phyloP scores from a whole-genome alignment of 2,113 vertebrate genomes.

The Cyprinodon variegatus region DNA sequence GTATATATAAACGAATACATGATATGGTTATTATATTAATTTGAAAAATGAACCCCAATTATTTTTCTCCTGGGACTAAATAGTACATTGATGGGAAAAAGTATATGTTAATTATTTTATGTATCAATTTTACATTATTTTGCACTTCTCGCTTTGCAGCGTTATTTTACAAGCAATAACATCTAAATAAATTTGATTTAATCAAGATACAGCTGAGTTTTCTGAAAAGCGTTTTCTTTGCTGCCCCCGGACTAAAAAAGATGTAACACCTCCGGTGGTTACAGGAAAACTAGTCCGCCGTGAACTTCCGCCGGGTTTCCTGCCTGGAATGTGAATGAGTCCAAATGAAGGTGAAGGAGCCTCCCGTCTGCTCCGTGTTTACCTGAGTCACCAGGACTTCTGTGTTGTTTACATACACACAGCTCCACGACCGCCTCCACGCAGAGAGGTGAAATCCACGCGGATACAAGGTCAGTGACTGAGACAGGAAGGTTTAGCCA shows the following conservation, averaged over 20 bases:
- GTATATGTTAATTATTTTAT: too few species aligned
- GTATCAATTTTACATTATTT: too few species aligned
- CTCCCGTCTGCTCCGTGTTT: constrained; percentile 25
- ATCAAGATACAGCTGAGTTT: too few species aligned
- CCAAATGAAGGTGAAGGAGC: constrained; percentile 62
- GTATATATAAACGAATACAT: too few species aligned
- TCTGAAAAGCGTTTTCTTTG: too few species aligned
- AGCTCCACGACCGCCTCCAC: constrained; percentile 33
- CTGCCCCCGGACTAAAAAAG: neutral
- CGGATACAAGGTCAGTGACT: constrained; percentile 80
- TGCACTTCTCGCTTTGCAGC: too few species aligned
- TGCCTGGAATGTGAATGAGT: constrained; percentile 38
- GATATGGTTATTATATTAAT: too few species aligned
- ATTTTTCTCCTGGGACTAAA: too few species aligned
- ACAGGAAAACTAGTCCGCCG: constrained; percentile 38
- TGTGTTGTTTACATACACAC: constrained; percentile 50
- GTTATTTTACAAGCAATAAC: too few species aligned
- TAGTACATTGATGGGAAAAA: too few species aligned
- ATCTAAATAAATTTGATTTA: too few species aligned
- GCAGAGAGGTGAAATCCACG: constrained; percentile 50
- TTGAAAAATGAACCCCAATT: too few species aligned
- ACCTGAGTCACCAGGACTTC: constrained; percentile 51
- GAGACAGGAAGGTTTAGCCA: constrained; percentile 28
- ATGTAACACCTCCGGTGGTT: neutral
- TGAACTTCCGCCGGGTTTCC: constrained; percentile 52